Percentiles rank a stretch among this genome's conserved stretches.
These are phyloP conservation scores for Anser cygnoides DNA, from an alignment of 2,113 vertebrate genomes.

Conservation along the genomic window DNA sequence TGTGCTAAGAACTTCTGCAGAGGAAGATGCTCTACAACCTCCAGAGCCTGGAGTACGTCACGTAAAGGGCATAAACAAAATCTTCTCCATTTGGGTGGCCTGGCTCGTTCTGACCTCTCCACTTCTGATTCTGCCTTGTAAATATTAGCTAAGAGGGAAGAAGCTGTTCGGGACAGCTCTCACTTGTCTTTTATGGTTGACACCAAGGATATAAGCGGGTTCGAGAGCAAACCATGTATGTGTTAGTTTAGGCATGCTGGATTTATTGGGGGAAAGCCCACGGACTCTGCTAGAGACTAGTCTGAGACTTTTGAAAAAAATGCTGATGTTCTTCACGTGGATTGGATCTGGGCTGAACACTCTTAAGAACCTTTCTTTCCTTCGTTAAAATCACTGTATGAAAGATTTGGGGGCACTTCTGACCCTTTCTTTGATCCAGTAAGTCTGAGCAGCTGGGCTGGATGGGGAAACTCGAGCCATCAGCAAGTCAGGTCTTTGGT, in stretches of 20 bases:
- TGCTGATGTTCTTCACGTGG: fast-evolving
- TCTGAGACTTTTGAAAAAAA: background rate
- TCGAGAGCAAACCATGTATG: background rate
- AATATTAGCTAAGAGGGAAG: background rate
- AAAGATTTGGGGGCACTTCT: background rate
- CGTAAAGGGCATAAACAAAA: background rate
- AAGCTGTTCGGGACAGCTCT: background rate
- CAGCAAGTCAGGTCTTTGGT: background rate
- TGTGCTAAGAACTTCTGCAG: background rate
- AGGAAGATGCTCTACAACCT: background rate
- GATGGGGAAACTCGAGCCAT: background rate
- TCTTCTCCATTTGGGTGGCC: background rate
- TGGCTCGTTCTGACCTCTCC: background rate
- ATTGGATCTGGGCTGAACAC: background rate
- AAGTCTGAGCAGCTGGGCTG: background rate
- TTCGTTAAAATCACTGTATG: background rate
- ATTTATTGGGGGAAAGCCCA: background rate
- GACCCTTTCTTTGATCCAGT: background rate
- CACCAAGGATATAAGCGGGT: background rate
- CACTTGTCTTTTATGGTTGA: background rate
- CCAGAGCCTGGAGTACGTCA: background rate
- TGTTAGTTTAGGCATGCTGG: background rate
- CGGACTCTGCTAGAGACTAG: background rate
- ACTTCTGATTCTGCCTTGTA: background rate
- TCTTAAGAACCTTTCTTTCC: background rate